These are phyloP conservation scores for Probosciger aterrimus DNA, from an alignment of 2,113 vertebrate genomes.

Conservation along the genomic window DNA sequence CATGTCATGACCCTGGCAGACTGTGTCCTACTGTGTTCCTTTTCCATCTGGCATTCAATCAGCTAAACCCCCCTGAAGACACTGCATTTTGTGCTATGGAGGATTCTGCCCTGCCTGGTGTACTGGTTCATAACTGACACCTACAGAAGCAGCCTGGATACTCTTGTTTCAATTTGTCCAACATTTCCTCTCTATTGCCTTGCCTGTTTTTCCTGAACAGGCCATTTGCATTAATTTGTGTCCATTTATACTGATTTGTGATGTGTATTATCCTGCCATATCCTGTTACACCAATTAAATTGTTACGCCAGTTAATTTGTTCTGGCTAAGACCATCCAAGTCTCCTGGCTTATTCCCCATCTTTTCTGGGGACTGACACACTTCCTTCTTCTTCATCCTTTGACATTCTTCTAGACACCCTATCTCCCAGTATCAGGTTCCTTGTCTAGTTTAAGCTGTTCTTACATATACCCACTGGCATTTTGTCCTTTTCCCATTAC, in stretches of 20 bases:
- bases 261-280: neutral
- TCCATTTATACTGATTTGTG: neutral
- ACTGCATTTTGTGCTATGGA: neutral
- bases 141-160: neutral
- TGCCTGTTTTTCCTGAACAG: constrained; percentile 12
- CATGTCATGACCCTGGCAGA: neutral
- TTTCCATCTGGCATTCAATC: neutral
- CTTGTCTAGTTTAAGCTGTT: neutral
- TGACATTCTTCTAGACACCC: neutral
- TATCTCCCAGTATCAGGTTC: neutral
- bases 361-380: neutral
- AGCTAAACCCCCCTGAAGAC: neutral
- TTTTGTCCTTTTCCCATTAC: neutral
- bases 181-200: constrained; percentile 36
- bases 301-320: neutral
- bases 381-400: neutral
- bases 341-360: neutral
- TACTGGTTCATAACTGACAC: constrained; percentile 1
- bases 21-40: neutral
- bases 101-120: neutral
- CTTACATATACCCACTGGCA: neutral
- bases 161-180: neutral
- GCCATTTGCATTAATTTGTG: neutral
- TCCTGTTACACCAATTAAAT: neutral
- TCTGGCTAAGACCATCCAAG: neutral